These are phyloP conservation scores for Typhlichthys eigenmanni DNA, from an alignment of 2,797 vertebrate genomes.

Conservation along the genomic window DNA sequence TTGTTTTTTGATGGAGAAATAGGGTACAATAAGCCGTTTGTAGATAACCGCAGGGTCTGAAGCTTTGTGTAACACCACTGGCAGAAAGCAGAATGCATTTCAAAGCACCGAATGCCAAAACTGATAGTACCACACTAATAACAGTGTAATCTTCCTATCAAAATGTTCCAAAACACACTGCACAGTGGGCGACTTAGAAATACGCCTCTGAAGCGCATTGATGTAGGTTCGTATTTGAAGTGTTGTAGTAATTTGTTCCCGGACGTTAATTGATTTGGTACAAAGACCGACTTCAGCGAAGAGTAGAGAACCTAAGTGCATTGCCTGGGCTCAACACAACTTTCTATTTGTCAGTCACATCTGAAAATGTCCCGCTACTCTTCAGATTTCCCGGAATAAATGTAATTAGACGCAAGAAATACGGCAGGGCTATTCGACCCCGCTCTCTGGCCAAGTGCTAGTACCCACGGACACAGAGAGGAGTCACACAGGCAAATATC, in stretches of 20 bases:
- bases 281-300: slow-evolving; percentile 5
- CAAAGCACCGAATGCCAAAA: slow-evolving; percentile 52
- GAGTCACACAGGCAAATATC: slow-evolving; percentile 3
- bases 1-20: slow-evolving; percentile 67
- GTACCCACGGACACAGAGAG: slow-evolving; percentile 9
- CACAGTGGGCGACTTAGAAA: slow-evolving; percentile 40
- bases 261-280: slow-evolving; percentile 43
- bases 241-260: slow-evolving; percentile 41
- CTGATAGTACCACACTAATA: slow-evolving; percentile 62
- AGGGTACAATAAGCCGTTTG: slow-evolving; percentile 69
- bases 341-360: slow-evolving; percentile 11
- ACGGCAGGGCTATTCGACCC: background rate
- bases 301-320: background rate
- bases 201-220: slow-evolving; percentile 35
- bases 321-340: background rate
- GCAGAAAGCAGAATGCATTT: slow-evolving; percentile 59
- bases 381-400: slow-evolving; percentile 6
- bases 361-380: slow-evolving; percentile 30
- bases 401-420: slow-evolving; percentile 2
- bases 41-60: slow-evolving; percentile 61
- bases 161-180: slow-evolving; percentile 56
- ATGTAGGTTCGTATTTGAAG: slow-evolving; percentile 40
- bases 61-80: slow-evolving; percentile 51
- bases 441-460: slow-evolving; percentile 7
- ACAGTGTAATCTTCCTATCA: slow-evolving; percentile 63